A percentile compares a stretch with the other conserved stretches of the same genome.
phyloP scores from a whole-genome alignment of 1,140 invertebrate genomes.

The Antheraea pernyi region DNA sequence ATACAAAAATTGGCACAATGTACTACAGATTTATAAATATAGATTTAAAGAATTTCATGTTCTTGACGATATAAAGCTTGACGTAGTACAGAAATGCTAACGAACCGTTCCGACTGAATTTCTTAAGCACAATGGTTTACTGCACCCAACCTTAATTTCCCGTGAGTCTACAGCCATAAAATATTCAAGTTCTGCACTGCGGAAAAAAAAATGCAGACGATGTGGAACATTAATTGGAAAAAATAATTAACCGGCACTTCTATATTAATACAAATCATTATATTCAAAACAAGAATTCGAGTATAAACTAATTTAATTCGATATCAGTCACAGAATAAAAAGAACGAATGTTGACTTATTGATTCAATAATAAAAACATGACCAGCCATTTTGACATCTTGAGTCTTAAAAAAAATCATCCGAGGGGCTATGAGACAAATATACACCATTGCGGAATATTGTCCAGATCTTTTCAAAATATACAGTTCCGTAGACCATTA shows the following conservation, averaged over 20 bases:
- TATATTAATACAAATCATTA: not conserved
- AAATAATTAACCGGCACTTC: slow-evolving; percentile 9
- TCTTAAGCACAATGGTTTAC: slow-evolving; percentile 38
- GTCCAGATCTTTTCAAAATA: too few relatives aligned
- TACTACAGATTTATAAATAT: too few relatives aligned
- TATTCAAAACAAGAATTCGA: not conserved
- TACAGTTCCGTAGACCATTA: not conserved
- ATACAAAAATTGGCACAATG: too few relatives aligned
- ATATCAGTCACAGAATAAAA: too few relatives aligned
- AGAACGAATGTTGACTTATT: not conserved
- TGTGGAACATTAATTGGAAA: slow-evolving; percentile 46
- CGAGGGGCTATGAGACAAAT: too few relatives aligned
- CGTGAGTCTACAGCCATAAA: slow-evolving; percentile 42
- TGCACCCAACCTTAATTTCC: slow-evolving; percentile 50
- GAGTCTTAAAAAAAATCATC: too few relatives aligned
- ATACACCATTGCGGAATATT: too few relatives aligned
- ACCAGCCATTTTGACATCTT: too few relatives aligned
- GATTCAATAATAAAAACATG: too few relatives aligned
- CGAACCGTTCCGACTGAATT: slow-evolving; percentile 25
- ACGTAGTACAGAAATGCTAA: slow-evolving; percentile 10
- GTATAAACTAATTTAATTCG: not conserved
- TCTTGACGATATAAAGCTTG: not conserved
- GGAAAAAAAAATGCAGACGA: slow-evolving; percentile 37
- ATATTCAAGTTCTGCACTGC: slow-evolving; percentile 48
- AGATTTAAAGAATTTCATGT: not conserved